Conservation (phyloP, 2,888 invertebrate species). For the Phortica okadai region DNA sequence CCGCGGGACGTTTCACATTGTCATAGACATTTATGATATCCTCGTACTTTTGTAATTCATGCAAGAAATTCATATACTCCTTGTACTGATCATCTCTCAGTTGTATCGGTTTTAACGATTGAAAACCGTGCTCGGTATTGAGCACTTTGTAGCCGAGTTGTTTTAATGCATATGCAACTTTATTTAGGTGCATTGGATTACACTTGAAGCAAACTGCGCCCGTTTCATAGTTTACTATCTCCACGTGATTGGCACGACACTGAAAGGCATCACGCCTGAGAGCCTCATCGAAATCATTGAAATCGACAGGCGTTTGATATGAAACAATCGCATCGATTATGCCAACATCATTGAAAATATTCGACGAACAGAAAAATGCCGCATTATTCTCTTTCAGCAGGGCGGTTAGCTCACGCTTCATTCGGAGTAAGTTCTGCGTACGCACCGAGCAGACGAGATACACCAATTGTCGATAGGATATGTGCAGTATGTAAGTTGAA, state of each 20-base stretch:
- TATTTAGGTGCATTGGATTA: constrained; percentile 44
- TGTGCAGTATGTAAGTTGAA: constrained; percentile 45
- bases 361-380: constrained; percentile 47
- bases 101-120: constrained; percentile 44
- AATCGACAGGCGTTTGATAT: constrained; percentile 32
- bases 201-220: constrained; percentile 58
- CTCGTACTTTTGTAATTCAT: constrained; percentile 43
- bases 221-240: constrained; percentile 46
- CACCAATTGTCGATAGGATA: constrained; percentile 47
- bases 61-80: constrained; percentile 53
- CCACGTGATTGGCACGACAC: constrained; percentile 51
- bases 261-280: constrained; percentile 49
- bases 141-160: constrained; percentile 52
- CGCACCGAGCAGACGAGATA: constrained; percentile 54
- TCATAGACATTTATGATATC: constrained; percentile 61
- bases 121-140: constrained; percentile 51
- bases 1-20: constrained; percentile 52
- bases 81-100: constrained; percentile 41
- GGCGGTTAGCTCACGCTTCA: constrained; percentile 47
- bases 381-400: constrained; percentile 47
- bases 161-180: constrained; percentile 45
- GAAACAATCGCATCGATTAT: constrained; percentile 53
- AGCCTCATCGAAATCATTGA: constrained; percentile 41
- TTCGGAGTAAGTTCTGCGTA: constrained; percentile 44
- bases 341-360: constrained; percentile 52